Conservation (phyloP, 2,797 vertebrate genomes). For the Agapornis canus region DNA sequence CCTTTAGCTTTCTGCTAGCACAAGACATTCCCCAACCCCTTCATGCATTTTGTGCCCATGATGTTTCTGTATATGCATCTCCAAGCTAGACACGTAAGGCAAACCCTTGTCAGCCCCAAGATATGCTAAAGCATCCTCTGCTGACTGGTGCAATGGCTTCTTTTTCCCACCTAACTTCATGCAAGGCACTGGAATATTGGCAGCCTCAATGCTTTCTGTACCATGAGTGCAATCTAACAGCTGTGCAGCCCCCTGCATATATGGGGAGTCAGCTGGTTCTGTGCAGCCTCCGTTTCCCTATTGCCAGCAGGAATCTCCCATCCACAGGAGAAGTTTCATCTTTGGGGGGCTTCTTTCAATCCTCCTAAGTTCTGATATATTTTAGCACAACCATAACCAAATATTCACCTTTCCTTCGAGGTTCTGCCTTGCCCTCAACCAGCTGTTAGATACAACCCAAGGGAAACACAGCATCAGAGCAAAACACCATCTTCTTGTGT, state of each 20-base stretch:
- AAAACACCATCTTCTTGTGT: not conserved
- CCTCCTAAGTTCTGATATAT: not conserved
- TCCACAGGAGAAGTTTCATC: not conserved
- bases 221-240: not conserved
- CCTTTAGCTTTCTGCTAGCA: not conserved
- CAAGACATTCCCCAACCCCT: fast-evolving
- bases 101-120: not conserved
- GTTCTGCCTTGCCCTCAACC: not conserved
- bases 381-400: not conserved
- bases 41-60: not conserved
- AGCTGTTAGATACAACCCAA: not conserved
- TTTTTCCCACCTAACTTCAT: not conserved
- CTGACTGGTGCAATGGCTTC: not conserved
- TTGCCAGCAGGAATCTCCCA: not conserved
- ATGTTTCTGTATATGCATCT: not conserved
- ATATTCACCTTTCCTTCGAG: not conserved
- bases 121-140: not conserved
- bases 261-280: not conserved
- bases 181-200: not conserved
- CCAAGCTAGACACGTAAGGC: not conserved
- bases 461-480: not conserved
- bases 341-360: not conserved
- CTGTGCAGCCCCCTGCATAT: not conserved
- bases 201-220: not conserved
- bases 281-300: not conserved